phyloP scores from a whole-genome alignment of 2,113 vertebrate species.

The Anser brachyrhynchus region DNA sequence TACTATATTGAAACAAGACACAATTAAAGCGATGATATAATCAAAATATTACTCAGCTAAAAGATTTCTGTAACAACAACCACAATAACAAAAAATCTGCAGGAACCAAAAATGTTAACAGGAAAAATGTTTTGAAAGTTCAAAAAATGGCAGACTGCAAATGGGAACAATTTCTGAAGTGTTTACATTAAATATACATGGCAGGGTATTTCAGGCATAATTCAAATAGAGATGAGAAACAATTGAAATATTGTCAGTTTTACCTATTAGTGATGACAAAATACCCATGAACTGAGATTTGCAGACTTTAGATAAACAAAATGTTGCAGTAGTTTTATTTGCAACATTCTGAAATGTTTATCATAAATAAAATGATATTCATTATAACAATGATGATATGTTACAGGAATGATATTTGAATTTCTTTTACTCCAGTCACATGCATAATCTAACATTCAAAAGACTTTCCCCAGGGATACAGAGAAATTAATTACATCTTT shows the following conservation, averaged over 20 bases:
- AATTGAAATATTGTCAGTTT: background rate
- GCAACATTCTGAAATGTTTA: background rate
- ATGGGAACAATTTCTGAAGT: background rate
- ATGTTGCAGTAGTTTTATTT: background rate
- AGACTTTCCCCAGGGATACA: background rate
- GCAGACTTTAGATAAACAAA: background rate
- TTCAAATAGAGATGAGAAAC: background rate
- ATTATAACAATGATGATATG: background rate
- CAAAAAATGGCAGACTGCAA: background rate
- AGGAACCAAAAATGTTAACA: background rate
- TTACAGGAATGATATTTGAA: background rate
- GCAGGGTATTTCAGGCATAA: background rate
- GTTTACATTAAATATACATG: background rate
- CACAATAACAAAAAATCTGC: background rate
- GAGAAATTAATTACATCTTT: background rate
- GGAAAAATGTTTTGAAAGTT: background rate
- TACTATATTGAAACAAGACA: background rate
- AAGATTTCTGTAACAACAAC: background rate
- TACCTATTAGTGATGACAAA: background rate
- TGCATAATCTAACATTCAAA: background rate
- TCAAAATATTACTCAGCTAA: background rate
- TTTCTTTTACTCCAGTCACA: background rate
- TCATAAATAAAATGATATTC: background rate
- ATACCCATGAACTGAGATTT: background rate
- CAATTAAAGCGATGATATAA: background rate